Base-by-base conservation (phyloP, 2,888 invertebrate species). In the Lasioglossum oenotherae region DNA sequence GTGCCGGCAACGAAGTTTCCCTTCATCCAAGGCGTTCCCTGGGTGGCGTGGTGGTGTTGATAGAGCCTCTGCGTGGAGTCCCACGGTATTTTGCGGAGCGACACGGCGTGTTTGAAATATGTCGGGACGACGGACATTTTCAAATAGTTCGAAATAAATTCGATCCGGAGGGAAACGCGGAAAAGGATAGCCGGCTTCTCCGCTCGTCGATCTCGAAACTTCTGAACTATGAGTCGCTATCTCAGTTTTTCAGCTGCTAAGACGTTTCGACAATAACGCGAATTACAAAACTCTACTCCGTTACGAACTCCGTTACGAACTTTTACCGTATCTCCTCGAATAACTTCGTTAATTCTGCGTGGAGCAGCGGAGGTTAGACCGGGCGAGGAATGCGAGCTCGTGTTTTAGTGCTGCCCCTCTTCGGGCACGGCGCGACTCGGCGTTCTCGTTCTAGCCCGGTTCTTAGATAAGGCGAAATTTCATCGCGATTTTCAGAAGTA, bases 321-420 rank as follows among this genome's bases (percentile, higher is more conserved):
- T 89, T 87, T 76, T 49, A 78, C 71, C 87, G 80, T 89, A 83
- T 89, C 88, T 87, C 74, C 76, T 60, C 44, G 83, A 88, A 85
- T 84, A 89, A 88, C 88, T 89, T 88, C 72, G 89, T 87, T 89
- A 89, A 89, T 89, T 87, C 76, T 53, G 64, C 78, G 83, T 60
- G 12, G 80, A 80, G 67, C 74, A 74, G 49, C 19, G 19, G 6
- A 23, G 53, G 35, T 16, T 16, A 49, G 53, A 64, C 69, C 71
- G 57, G 31, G 16, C 78, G 23, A 67, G 78, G 84, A 82, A 88
- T 60, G 79, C 79, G 69, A 86, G 82, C 74, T 80, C 81, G 49
- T 80, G 87, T 83, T 76, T 85, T 81, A 53, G n/a, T 69, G n/a
- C 16, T 38, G 35, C 46, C 57, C 60, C 71, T 49, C 67, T 5